Percentiles rank a stretch among this genome's conserved stretches.
Evolutionary conservation across 2,888 invertebrate species (phyloP).

Genomic region (Apoda limacodes): DNA sequence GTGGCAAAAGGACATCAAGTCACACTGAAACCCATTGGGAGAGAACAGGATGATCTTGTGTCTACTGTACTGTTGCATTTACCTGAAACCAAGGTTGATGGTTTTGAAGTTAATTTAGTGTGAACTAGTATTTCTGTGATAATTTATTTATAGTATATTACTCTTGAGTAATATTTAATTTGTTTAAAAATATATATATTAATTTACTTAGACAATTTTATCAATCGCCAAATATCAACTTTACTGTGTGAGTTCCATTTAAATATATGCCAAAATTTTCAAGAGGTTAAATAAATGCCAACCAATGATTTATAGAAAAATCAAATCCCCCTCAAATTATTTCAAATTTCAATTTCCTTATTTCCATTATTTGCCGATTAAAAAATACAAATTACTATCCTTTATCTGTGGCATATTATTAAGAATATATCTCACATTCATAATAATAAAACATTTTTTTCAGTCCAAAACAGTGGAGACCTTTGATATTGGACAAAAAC

Average conservation of each 20-base stretch:
- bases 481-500: conserved; percentile 52
- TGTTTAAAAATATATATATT: no score
- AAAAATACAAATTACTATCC: no score
- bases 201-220: neutral
- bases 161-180: neutral
- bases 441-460: conserved; percentile 22
- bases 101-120: no score
- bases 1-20: conserved; percentile 60
- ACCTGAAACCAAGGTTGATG: conserved; percentile 42
- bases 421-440: conserved; percentile 4
- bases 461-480: conserved; percentile 51
- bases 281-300: no score
- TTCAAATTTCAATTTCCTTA: no score
- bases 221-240: no score
- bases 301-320: no score
- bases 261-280: conserved; percentile 1
- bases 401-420: no score
- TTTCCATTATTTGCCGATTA: no score
- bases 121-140: neutral
- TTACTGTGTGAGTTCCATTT: no score
- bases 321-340: no score
- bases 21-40: conserved; percentile 55
- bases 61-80: conserved; percentile 57
- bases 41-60: conserved; percentile 52
- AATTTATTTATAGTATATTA: neutral